Evolutionary conservation across 92 coral and sea anemone genomes (phyloP), one percentile per base, ranked within the genome.

Genomic region (Pocillopora meandrina): DNA sequence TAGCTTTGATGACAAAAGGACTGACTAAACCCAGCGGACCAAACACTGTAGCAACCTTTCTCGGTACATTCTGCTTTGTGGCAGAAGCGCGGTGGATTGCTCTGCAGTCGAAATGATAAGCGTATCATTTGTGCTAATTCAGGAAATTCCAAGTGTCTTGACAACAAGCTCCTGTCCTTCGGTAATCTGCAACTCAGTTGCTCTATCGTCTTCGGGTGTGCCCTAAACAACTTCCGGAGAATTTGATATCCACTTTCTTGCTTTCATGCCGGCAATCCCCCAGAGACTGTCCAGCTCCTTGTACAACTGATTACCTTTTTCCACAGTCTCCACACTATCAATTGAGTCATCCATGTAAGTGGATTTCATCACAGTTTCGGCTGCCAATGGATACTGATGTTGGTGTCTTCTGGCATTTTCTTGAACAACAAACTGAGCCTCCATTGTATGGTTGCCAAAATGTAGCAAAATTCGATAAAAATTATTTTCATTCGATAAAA

Each of bases 61-160:
- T 82, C 82, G 81, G 49, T 76, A 91, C 82, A 42, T 84, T 65
- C 14, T 86, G 90, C 86, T 91, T 91, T 33, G 90, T 85, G 33
- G 59, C 13, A 21, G 69, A 59, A 19, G 61, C 26, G 15, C 69
- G 10, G 26, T 52, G 31, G 52, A 35, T 10, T 0, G 8, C 9
- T 71, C 31, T 34, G 75, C n/a, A 12, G 26, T 5, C 21, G 58
- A 31, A 71, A 83, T 57, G 13, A 65, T 55, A 58, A 71, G 70
- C 65, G 49, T 59, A 26, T 82, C 86, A 23, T 82, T 68, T 35
- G 66, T 56, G 57, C 79, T 82, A 65, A 52, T 77, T 70, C 82
- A 77, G 68, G 16, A 82, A 17, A 82, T 34, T 5, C 86, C 62
- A 59, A 57, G 69, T 13, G 89, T 86, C 85, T 79, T 86, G 3